Percentiles rank a stretch among this genome's conserved stretches.
phyloP scores from a whole-genome alignment of 2,113 vertebrate species.

The Herpailurus yagouaroundi region DNA sequence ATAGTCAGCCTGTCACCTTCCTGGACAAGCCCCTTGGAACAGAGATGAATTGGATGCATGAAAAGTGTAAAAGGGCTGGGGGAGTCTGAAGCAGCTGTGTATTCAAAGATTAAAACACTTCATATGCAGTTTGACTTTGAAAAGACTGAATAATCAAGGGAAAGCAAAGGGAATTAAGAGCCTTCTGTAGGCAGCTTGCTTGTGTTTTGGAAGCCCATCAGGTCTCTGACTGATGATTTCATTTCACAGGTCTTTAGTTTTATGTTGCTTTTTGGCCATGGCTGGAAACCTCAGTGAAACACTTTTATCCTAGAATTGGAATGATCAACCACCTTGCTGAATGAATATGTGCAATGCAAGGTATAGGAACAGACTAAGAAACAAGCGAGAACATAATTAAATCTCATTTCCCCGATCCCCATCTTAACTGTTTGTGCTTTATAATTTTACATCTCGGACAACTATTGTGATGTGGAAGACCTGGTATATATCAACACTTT shows the following conservation, averaged over 20 bases:
- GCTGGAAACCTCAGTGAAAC: not conserved
- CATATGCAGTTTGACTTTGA: not conserved
- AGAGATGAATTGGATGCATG: not conserved
- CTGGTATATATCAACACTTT: not conserved
- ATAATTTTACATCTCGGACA: not conserved
- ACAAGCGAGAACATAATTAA: not conserved
- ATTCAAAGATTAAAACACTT: not conserved
- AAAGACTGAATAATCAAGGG: not conserved
- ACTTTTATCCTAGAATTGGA: not conserved
- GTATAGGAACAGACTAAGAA: not conserved
- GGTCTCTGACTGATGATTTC: conserved; percentile 46
- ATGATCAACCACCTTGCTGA: not conserved
- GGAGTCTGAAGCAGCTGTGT: not conserved
- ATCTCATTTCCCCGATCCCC: not conserved
- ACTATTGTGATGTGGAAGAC: not conserved
- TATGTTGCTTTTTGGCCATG: conserved; percentile 45
- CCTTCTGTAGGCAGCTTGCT: not conserved
- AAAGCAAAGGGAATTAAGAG: not conserved
- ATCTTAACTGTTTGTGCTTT: not conserved
- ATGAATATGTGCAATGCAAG: not conserved
- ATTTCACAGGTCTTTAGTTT: conserved; percentile 65
- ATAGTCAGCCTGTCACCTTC: not conserved
- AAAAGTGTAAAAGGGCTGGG: not conserved
- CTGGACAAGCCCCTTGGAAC: not conserved
- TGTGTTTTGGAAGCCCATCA: not conserved